A percentile compares a stretch with the other conserved stretches of the same genome.
These are phyloP conservation scores for Tangara arthus DNA, from an alignment of 2,797 vertebrate species.

Conservation along the genomic window DNA sequence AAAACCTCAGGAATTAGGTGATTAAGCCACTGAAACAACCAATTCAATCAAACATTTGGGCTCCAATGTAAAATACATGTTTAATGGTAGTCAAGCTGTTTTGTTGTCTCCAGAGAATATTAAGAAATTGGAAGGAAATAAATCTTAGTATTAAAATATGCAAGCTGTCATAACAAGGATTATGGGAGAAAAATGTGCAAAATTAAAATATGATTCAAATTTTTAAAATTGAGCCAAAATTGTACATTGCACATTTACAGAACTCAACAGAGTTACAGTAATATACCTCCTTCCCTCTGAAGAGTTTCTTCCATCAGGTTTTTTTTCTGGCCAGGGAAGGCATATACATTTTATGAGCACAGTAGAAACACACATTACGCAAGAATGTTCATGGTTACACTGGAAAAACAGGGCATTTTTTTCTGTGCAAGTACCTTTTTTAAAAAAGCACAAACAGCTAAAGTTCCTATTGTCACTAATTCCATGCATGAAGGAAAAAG, in stretches of 20 bases:
- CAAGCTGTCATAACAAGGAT: background rate
- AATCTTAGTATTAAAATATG: background rate
- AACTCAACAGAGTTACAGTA: background rate
- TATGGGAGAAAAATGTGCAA: background rate
- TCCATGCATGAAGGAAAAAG: background rate
- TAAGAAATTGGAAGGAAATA: background rate
- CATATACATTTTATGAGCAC: background rate
- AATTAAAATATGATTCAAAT: background rate
- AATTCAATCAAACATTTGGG: slow-evolving; percentile 29
- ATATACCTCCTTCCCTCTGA: background rate
- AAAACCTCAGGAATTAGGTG: background rate
- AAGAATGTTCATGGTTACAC: background rate
- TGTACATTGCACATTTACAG: background rate
- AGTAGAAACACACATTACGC: background rate
- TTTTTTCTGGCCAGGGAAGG: background rate
- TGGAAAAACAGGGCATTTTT: background rate
- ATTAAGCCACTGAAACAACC: slow-evolving; percentile 10
- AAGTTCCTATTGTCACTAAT: background rate
- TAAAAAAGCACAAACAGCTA: background rate
- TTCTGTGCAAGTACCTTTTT: background rate
- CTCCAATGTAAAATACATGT: background rate
- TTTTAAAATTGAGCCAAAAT: background rate
- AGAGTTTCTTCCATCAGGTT: background rate
- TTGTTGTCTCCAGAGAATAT: background rate
- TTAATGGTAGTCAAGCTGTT: background rate